These are phyloP conservation scores for Cosmia trapezina DNA, from an alignment of 2,888 invertebrate genomes.

Conservation along the genomic window DNA sequence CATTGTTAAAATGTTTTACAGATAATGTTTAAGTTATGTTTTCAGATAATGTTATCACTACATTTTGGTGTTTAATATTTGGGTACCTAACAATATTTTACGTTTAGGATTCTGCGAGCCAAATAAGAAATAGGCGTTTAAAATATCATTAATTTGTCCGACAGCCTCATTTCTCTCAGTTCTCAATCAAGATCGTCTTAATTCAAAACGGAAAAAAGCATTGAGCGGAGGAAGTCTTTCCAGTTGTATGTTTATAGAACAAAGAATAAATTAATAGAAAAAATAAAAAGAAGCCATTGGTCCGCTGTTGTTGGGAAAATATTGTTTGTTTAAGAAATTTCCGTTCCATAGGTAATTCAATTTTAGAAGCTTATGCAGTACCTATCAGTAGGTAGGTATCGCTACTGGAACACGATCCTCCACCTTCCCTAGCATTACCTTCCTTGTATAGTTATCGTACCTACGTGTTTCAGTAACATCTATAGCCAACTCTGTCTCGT, in stretches of 20 bases:
- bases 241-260: constrained; percentile 21
- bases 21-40: constrained; percentile 9
- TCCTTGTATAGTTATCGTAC: not conserved
- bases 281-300: not conserved
- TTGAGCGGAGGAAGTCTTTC: constrained; percentile 18
- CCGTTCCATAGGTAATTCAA: not conserved
- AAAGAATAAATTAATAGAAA: constrained; percentile 27
- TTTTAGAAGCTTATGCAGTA: not conserved
- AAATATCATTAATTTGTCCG: constrained; percentile 41
- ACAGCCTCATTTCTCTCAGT: constrained; percentile 32
- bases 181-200: constrained; percentile 34
- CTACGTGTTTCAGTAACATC: not conserved
- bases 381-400: no score
- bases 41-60: constrained; percentile 12
- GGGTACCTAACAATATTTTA: constrained; percentile 16
- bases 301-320: constrained; percentile 3
- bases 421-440: not conserved
- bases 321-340: constrained; percentile 19
- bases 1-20: constrained; percentile 30
- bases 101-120: not conserved
- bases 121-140: constrained; percentile 16
- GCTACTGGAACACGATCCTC: not conserved
- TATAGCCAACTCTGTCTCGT: not conserved
- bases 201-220: constrained; percentile 35
- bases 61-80: constrained; percentile 9